These are phyloP conservation scores for Mnemiopsis leidyi DNA, from an alignment of 37 sponge, comb jelly and placozoan genomes.

Conservation along the genomic window DNA sequence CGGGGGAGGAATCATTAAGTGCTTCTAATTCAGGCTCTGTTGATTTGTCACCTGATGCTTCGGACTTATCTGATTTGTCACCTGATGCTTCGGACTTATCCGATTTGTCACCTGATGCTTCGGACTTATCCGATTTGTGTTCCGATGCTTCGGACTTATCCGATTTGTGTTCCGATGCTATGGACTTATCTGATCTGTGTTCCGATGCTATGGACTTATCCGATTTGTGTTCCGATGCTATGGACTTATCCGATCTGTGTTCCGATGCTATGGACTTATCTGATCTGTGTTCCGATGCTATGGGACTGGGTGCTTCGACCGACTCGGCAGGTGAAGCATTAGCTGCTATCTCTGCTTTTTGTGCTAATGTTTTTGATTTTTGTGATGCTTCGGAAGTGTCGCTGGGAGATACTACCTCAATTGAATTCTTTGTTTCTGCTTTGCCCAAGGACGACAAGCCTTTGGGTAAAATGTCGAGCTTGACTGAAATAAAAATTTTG, in stretches of 20 bases:
- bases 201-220: background rate
- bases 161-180: background rate
- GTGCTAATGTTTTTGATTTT: background rate
- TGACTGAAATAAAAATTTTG: constrained; percentile 20
- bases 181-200: background rate
- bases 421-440: background rate
- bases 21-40: background rate
- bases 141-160: background rate
- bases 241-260: background rate
- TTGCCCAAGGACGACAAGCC: background rate
- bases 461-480: constrained; percentile 7
- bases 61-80: background rate
- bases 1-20: background rate
- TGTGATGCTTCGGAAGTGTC: background rate
- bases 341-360: constrained; percentile 2
- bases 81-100: background rate
- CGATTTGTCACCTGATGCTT: background rate
- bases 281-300: background rate
- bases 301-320: background rate
- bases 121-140: background rate
- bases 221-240: background rate
- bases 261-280: background rate
- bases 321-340: background rate
- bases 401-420: background rate
- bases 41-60: background rate